These are phyloP conservation scores for Actinia equina DNA, from an alignment of 64 coral and sea anemone species.

Conservation along the genomic window DNA sequence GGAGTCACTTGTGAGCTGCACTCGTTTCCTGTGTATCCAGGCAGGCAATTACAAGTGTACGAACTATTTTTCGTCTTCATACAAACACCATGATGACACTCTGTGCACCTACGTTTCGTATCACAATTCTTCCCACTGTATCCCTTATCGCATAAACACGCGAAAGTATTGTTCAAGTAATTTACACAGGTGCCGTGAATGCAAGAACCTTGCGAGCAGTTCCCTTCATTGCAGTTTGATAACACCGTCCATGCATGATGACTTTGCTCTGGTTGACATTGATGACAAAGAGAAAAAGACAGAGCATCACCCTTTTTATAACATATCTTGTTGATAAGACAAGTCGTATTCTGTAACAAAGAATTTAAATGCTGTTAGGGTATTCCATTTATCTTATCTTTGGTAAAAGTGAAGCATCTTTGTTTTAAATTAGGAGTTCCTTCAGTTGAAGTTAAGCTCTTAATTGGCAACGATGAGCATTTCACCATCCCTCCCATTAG, in stretches of 20 bases:
- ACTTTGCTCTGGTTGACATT: slow-evolving; percentile 20
- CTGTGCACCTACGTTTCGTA: neutral
- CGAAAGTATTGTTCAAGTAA: neutral
- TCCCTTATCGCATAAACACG: slow-evolving; percentile 37
- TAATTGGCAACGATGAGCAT: too few species aligned
- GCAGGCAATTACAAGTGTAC: slow-evolving; percentile 23
- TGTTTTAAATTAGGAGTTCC: too few species aligned
- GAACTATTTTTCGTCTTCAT: neutral
- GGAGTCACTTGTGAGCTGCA: neutral
- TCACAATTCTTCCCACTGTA: slow-evolving; percentile 14
- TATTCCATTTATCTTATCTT: too few species aligned
- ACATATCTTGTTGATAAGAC: slow-evolving; percentile 36
- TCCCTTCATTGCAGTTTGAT: slow-evolving; percentile 16
- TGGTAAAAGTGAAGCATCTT: too few species aligned
- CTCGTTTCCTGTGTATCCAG: slow-evolving; percentile 15
- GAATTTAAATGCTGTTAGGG: too few species aligned
- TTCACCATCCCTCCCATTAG: too few species aligned
- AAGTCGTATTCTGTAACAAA: slow-evolving; percentile 32
- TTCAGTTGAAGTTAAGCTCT: too few species aligned
- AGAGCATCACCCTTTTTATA: slow-evolving; percentile 1
- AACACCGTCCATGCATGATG: slow-evolving; percentile 21
- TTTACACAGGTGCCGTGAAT: slow-evolving; percentile 21
- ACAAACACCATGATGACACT: neutral
- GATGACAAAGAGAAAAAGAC: slow-evolving; percentile 3
- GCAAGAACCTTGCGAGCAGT: neutral